phyloP scores from a whole-genome alignment of 1,140 invertebrate species.

The Drosophila tristis region DNA sequence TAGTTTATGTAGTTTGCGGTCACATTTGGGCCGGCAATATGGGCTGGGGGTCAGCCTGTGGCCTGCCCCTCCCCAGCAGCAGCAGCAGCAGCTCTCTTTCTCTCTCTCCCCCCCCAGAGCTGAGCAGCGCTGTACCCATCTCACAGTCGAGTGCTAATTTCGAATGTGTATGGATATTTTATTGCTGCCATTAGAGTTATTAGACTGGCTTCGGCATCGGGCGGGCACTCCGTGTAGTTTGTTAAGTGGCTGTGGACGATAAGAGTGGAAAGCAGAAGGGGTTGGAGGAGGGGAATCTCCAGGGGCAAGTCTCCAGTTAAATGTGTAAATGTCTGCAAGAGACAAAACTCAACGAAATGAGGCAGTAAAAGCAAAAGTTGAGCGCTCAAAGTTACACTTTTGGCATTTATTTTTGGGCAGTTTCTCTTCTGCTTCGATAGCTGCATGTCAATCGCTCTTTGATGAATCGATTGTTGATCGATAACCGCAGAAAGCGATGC shows the following conservation, averaged over 20 bases:
- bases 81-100: not conserved
- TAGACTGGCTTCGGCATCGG: constrained; percentile 56
- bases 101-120: too few species aligned
- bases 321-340: not conserved
- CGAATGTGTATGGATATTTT: constrained; percentile 80
- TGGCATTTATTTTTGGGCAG: too few species aligned
- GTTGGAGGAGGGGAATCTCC: not conserved
- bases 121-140: not conserved
- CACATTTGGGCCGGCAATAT: constrained; percentile 71
- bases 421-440: too few species aligned
- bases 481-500: too few species aligned
- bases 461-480: too few species aligned
- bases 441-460: too few species aligned
- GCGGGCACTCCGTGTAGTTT: constrained; percentile 48
- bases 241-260: constrained; percentile 54
- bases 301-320: constrained; percentile 7
- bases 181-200: constrained; percentile 81
- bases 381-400: not conserved
- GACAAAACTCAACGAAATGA: not conserved
- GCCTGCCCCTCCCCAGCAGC: constrained; percentile 20
- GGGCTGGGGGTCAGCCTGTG: constrained; percentile 49
- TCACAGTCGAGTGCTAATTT: constrained; percentile 73
- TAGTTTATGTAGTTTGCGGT: constrained; percentile 82
- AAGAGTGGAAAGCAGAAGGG: constrained; percentile 22
- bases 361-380: constrained; percentile 4